Base-by-base conservation (phyloP, 2,797 vertebrate species). In the Danio kyathit region DNA sequence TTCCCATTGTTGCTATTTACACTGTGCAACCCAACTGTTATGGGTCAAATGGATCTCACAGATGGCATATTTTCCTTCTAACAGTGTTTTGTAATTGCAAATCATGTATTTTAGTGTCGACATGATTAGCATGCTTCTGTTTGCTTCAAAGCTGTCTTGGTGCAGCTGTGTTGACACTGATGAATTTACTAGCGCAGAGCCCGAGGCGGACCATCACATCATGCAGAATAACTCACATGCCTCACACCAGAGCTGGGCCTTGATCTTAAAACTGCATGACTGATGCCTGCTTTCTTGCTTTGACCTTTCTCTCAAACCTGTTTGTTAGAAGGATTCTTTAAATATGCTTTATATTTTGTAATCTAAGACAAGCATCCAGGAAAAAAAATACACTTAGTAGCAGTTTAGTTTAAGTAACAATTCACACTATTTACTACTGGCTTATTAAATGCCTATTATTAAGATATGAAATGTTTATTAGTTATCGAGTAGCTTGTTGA, bases 171-270 rank as follows among this genome's bases (percentile, higher is more conserved):
- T 88, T 94, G 92, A 93, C 91, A 83, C 87, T 92, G 91, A 93
- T 89, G 88, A 92, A 92, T 91, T 86, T 88, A 90, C 85, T 51
- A 81, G 85, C 80, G 76, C 60, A 89, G 82, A 81, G 87, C 93
- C 91, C 82, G 82, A 84, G 92, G 94, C 90, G n/a, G 76, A 84
- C 76, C 86, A 90, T 91, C 92, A 93, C 89, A 91, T 87, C 81
- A 83, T 86, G 81, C 89, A 83, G 87, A 91, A 86, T 77, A 84
- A 86, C 80, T 88, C 83, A 66, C 88, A 87, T 87, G 88, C 88
- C 81, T 90, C 69, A 74, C 76, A 75, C 73, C 64, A 83, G 83
- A 49, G 87, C 83, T 83, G 44, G 17, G 74, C 71, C 79, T 83
- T 72, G 70, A 82, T 73, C 49, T 43, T 60, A 60, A 52, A 72